Evolutionary conservation across 2,113 vertebrate species (phyloP), one percentile per base, ranked within the genome.

Genomic region (Morone chrysops): DNA sequence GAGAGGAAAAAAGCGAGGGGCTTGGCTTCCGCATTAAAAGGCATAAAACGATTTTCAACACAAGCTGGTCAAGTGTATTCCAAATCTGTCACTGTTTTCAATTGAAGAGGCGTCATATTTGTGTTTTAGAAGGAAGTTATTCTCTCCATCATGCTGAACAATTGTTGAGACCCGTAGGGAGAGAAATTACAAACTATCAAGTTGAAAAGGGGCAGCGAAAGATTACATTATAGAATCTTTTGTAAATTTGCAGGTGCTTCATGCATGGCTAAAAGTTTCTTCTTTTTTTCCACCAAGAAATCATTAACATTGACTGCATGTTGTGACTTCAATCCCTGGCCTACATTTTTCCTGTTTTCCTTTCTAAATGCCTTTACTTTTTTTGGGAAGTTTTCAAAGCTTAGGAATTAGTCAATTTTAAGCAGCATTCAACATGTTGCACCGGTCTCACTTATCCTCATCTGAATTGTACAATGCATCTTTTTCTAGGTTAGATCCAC

Each of bases 1-100:
- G 57, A 11, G 41, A 43, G 8, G 54, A 51, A 25, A 75, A 70
- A 57, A 70, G 63, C 5, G 31, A 40, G 72, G 57, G 77, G 54
- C 66, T 90, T 85, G 83, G 89, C 76, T 78, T 66, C 65, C 4
- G 70, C 62, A 53, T 82, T 75, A 73, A 87, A 85, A 80, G 62
- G 67, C 83, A 83, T 79, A 60, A 83, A 85, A 69, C 40, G 63
- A 86, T 86, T 87, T 89, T 78, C 69, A 81, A 79, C 74, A 86
- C 74, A 66, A 80, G 75, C 59, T 8, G 82, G 82, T 81, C 81
- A 84, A 87, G 82, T 80, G 76, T 60, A 81, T 80, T 87, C 57
- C 70, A 88, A 81, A 83, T 72, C 66, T 62, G 67, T 81, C 13
- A 31, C 68, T 84, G 87, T 79, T 90, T 85, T 71, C 75, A 87